A percentile compares a stretch with the other conserved stretches of the same genome.
Evolutionary conservation across 2,113 vertebrate genomes (phyloP).

Genomic region (Chloropsis cyanopogon): DNA sequence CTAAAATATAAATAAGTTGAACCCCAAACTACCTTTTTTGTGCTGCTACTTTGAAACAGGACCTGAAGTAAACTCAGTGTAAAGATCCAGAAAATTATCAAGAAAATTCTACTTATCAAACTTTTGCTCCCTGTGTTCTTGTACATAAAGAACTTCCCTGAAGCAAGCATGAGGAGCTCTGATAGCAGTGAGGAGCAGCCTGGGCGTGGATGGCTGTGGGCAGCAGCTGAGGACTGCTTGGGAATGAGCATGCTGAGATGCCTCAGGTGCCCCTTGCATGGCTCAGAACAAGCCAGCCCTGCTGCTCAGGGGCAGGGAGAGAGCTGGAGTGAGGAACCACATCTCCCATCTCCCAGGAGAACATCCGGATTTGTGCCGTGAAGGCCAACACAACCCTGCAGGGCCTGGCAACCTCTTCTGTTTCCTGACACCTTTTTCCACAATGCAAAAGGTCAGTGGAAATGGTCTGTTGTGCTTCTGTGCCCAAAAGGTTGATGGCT

Average conservation of each 20-base stretch:
- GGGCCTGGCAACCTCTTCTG: not conserved
- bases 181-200: not conserved
- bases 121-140: not conserved
- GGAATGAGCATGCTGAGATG: not conserved
- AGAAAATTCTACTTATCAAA: not conserved
- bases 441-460: not conserved
- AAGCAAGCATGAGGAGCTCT: not conserved
- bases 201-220: not conserved
- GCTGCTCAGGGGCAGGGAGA: not conserved
- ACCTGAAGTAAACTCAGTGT: not conserved
- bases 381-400: not conserved
- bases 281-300: not conserved
- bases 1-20: slow-evolving; percentile 26
- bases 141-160: not conserved
- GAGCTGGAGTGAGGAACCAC: not conserved
- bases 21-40: not conserved
- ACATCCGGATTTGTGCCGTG: rapidly evolving
- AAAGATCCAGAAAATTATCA: not conserved
- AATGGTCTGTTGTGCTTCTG: not conserved
- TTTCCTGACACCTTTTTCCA: not conserved
- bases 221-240: not conserved
- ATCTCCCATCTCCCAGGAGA: not conserved
- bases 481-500: not conserved
- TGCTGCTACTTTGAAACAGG: not conserved
- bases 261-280: not conserved